phyloP scores from a whole-genome alignment of 2,113 vertebrate species.

The Nycticorax nycticorax region DNA sequence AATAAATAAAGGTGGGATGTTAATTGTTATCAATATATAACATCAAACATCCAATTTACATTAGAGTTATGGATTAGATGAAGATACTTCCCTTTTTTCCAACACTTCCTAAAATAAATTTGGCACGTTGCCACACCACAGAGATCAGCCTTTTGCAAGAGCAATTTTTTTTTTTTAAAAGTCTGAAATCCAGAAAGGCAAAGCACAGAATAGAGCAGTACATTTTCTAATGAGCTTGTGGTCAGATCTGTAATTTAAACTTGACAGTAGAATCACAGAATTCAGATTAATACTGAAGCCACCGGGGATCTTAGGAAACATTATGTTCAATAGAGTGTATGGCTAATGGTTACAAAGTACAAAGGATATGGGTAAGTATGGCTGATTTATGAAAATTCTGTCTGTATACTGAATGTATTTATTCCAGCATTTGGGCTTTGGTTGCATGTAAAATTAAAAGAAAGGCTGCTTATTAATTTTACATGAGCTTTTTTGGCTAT shows the following conservation, averaged over 20 bases:
- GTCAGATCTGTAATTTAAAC: constrained; percentile 35
- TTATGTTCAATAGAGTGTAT: constrained; percentile 12
- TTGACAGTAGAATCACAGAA: constrained; percentile 26
- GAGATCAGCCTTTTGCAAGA: neutral
- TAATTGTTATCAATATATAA: neutral
- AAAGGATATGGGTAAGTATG: neutral
- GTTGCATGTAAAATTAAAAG: constrained; percentile 36
- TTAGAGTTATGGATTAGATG: neutral
- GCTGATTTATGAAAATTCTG: constrained; percentile 52
- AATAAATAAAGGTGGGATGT: neutral
- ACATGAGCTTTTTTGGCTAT: constrained; percentile 22
- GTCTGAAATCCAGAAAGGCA: neutral
- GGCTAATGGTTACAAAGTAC: constrained; percentile 31
- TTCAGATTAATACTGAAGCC: constrained; percentile 35
- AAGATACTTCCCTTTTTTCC: neutral
- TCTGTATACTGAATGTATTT: constrained; percentile 7
- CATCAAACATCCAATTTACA: neutral
- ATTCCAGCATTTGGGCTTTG: constrained; percentile 32
- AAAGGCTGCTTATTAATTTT: constrained; percentile 34
- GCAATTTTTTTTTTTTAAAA: neutral
- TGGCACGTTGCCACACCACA: neutral
- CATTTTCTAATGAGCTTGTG: constrained; percentile 34
- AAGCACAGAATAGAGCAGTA: neutral
- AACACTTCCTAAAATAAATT: neutral
- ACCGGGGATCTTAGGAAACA: constrained; percentile 16